Evolutionary conservation across 1,140 invertebrate genomes (phyloP).

Genomic region (Phortica variegata): DNA sequence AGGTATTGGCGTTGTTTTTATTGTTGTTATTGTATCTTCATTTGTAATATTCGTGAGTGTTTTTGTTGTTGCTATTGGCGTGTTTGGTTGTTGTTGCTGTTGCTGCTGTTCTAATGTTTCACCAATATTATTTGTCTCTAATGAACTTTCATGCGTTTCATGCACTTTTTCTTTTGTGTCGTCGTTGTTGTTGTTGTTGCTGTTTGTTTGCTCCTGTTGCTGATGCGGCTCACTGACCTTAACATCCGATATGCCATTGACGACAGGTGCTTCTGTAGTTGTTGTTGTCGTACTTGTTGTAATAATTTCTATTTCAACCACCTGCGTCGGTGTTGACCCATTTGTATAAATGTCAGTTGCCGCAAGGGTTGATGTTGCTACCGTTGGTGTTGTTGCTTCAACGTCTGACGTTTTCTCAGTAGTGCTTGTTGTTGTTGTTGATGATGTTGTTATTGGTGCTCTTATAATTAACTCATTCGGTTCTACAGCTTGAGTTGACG

Average conservation of each 20-base stretch:
- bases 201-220: too few species aligned
- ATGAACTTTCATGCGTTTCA: conserved; percentile 24
- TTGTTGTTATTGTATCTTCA: conserved; percentile 16
- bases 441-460: neutral
- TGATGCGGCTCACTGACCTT: conserved; percentile 7
- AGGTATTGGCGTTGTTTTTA: conserved; percentile 5
- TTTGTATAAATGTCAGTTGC: conserved; percentile 33
- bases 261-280: conserved; percentile 6
- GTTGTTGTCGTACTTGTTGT: conserved; percentile 10
- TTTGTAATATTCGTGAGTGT: conserved; percentile 6
- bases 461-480: conserved; percentile 9
- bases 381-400: neutral
- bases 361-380: conserved; percentile 17
- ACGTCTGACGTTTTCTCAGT: conserved; percentile 8
- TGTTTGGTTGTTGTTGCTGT: conserved; percentile 1
- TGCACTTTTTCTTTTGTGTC: conserved; percentile 5
- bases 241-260: conserved; percentile 6
- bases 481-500: conserved; percentile 11
- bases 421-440: conserved; percentile 9
- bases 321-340: conserved; percentile 11
- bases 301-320: conserved; percentile 9
- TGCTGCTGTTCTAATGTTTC: conserved; percentile 16
- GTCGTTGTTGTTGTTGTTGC: too few species aligned
- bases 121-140: conserved; percentile 37
- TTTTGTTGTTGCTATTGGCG: conserved; percentile 12